A percentile compares a stretch with the other conserved stretches of the same genome.
Conservation (phyloP, 2,113 vertebrate genomes). For the Coptodon bakossiorum region DNA sequence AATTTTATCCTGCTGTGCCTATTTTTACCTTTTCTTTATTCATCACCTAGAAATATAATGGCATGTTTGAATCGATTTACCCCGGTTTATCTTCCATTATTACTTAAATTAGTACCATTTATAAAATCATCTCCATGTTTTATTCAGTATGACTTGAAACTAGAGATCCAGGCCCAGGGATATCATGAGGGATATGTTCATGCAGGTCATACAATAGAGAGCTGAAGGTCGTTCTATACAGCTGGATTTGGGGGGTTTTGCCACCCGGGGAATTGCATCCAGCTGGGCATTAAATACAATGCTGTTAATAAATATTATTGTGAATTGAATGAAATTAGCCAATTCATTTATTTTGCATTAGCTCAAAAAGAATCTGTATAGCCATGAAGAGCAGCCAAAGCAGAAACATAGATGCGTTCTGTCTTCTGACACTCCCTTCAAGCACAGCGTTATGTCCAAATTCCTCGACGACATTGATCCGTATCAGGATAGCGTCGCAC, state of each 20-base stretch:
- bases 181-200: neutral
- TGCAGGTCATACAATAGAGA: neutral
- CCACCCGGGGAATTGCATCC: neutral
- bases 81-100: neutral
- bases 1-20: neutral
- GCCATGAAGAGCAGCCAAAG: neutral
- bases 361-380: neutral
- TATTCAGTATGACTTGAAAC: neutral
- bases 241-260: rapidly evolving
- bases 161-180: neutral
- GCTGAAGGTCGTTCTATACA: rapidly evolving
- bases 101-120: neutral
- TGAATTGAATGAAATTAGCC: neutral
- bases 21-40: neutral
- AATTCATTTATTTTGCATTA: neutral
- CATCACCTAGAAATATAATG: neutral
- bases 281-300: neutral
- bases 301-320: neutral
- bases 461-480: neutral
- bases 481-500: neutral
- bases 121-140: neutral
- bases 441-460: neutral
- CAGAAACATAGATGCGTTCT: neutral
- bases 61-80: neutral
- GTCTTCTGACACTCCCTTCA: neutral